Conservation (phyloP, 1,140 invertebrate genomes). For the Cylas formicarius region DNA sequence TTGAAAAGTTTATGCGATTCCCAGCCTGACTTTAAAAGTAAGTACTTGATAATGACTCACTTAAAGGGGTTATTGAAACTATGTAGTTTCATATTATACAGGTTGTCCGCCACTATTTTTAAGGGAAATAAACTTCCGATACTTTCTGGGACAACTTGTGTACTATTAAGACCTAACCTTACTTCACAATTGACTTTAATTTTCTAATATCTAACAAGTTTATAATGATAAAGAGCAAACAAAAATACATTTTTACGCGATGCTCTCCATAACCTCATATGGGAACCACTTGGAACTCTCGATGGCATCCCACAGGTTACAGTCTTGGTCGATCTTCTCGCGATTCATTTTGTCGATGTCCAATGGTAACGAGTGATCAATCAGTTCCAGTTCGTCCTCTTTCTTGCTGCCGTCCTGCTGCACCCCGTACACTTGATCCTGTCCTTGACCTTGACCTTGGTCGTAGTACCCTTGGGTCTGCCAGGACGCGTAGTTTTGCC, state of each 20-base stretch:
- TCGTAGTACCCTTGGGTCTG: slow-evolving; percentile 46
- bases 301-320: slow-evolving; percentile 70
- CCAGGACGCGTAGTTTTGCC: slow-evolving; percentile 63
- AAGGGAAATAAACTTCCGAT: too few species aligned
- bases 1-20: slow-evolving; percentile 51
- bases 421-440: slow-evolving; percentile 5
- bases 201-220: too few species aligned
- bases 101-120: too few species aligned
- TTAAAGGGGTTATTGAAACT: slow-evolving; percentile 4
- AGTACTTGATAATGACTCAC: slow-evolving; percentile 23
- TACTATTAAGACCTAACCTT: neutral
- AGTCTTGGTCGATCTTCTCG: slow-evolving; percentile 64
- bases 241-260: slow-evolving; percentile 9
- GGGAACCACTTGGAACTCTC: slow-evolving; percentile 73
- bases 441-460: slow-evolving; percentile 34
- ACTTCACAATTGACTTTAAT: too few species aligned
- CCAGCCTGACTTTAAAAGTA: slow-evolving; percentile 50
- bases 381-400: slow-evolving; percentile 54
- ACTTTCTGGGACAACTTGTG: too few species aligned
- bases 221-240: too few species aligned
- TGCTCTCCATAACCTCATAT: slow-evolving; percentile 19
- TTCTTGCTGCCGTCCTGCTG: slow-evolving; percentile 30
- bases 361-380: slow-evolving; percentile 61
- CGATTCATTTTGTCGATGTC: slow-evolving; percentile 69
- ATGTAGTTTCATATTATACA: neutral